Base-by-base conservation (phyloP, 2,888 invertebrate species). In the Galeopsomyia nigrocyanea region DNA sequence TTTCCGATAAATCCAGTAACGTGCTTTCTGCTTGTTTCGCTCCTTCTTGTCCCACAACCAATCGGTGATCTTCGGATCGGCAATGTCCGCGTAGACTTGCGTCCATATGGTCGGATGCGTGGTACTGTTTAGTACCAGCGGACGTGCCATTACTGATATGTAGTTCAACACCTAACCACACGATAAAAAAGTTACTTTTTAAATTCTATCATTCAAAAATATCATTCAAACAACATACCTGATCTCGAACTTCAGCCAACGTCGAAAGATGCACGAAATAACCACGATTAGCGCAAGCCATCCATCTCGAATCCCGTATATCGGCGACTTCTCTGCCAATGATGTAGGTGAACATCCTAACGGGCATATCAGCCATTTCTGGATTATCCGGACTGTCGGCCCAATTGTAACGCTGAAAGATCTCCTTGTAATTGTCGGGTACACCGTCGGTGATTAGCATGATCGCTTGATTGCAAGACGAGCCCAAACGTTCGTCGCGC, bases 401-500 rank as follows among this genome's bases (percentile, higher is more conserved):
- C 95, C 95, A 95, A 87, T 98, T 99, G 88, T 94, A 96, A 78
- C 91, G 89, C 82, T 95, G 91, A 87, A 99, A 99, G 70, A 98
- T 92, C 82, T 97, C 95, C 84, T 95, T 94, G 87, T 93, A 97
- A 83, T 94, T 95, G 83, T 96, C 95, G 57, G 98, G 97, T 17
- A 98, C 97, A 26, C 99, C 99, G 87, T 99, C 99, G n/a, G 99
- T 98, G 79, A 99, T 93, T 79, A 99, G 88, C 98, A 99, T 98
- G 82, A 99, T 98, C 46, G 98, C 98, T 89, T 98, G 94, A 87
- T 96, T 96, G 82, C 90, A 90, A 77, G 88, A 89, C 55, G 94
- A 92, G 56, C 93, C 94, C 57, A 90, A 90, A 61, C 89, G 88
- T 76, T 89, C 90, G 31, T 88, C 88, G 78, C 92, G 89, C 80